These are phyloP conservation scores for Onychostruthus taczanowskii DNA, from an alignment of 2,113 vertebrate species.

Conservation along the genomic window DNA sequence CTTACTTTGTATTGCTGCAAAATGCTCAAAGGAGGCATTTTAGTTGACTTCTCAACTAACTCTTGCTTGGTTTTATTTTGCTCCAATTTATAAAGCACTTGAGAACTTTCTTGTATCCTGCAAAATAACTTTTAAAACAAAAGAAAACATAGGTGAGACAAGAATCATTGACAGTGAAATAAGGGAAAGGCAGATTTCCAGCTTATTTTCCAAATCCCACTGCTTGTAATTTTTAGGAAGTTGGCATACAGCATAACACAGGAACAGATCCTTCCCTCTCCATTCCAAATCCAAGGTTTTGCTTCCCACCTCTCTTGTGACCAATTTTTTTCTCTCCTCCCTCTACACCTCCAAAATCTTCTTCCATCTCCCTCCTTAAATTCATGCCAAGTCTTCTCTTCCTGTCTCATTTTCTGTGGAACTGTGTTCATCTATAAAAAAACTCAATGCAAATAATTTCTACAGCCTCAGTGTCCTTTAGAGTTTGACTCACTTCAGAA, in stretches of 20 bases:
- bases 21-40: slow-evolving; percentile 52
- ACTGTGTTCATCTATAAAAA: not conserved
- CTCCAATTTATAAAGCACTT: slow-evolving; percentile 82
- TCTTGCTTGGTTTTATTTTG: slow-evolving; percentile 70
- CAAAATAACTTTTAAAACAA: slow-evolving; percentile 80
- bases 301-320: not conserved
- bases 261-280: not conserved
- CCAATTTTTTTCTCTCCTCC: not conserved
- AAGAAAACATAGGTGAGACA: not conserved
- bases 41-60: not conserved
- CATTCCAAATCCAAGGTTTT: not conserved
- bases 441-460: not conserved
- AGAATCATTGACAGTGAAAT: not conserved
- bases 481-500: not conserved
- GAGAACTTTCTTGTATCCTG: slow-evolving; percentile 87
- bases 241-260: not conserved
- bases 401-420: not conserved
- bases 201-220: not conserved
- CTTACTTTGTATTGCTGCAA: slow-evolving; percentile 81
- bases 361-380: not conserved
- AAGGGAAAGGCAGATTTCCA: not conserved
- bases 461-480: not conserved
- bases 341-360: not conserved
- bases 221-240: not conserved
- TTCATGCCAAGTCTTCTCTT: not conserved